These are phyloP conservation scores for Cinclus mexicanus DNA, from an alignment of 2,113 vertebrate genomes.

Conservation along the genomic window DNA sequence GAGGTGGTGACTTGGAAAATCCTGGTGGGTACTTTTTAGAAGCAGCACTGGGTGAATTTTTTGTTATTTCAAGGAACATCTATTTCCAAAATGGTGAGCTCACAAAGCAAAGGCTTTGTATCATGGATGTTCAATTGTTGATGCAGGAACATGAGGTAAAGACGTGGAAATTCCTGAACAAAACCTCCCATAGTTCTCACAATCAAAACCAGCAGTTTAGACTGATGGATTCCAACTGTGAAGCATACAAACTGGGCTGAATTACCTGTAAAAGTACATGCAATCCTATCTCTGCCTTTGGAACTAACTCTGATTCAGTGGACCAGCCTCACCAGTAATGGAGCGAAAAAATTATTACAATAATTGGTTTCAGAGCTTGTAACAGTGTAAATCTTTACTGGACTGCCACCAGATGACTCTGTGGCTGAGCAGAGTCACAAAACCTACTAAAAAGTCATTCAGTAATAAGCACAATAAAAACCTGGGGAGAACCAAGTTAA, in stretches of 20 bases:
- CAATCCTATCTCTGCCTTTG: neutral
- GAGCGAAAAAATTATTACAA: rapidly evolving
- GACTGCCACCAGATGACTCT: neutral
- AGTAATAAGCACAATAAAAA: neutral
- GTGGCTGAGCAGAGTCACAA: neutral
- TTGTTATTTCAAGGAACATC: neutral
- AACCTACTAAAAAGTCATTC: neutral
- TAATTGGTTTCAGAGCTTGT: neutral
- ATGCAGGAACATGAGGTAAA: neutral
- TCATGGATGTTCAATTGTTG: neutral
- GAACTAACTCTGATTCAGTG: neutral
- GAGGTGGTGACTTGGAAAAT: neutral
- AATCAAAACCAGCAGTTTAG: neutral
- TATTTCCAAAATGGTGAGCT: neutral
- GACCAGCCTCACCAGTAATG: neutral
- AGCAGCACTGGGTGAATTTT: neutral
- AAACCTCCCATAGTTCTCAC: neutral
- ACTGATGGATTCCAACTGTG: neutral
- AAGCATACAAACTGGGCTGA: neutral
- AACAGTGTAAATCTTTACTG: neutral
- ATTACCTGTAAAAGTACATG: neutral
- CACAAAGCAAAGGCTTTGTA: neutral
- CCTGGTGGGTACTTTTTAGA: neutral
- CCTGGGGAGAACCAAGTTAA: neutral
- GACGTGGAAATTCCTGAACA: neutral